Evolutionary conservation across 1,140 invertebrate species (phyloP).

Genomic region (Muscidifurax raptorellus): DNA sequence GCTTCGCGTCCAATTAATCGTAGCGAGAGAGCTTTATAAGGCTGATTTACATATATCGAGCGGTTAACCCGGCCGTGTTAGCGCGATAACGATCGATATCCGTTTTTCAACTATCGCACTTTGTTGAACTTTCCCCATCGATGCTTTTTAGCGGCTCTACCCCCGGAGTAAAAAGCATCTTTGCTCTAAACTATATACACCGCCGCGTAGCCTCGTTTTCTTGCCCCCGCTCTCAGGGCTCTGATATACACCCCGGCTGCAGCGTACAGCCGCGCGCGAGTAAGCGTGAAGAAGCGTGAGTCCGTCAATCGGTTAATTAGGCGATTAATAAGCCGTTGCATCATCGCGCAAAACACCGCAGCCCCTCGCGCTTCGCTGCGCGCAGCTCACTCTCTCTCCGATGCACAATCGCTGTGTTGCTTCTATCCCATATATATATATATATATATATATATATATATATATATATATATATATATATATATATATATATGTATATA

Average conservation of each 20-base stretch:
- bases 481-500: not conserved
- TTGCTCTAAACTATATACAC: not conserved
- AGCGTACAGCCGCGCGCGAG: no score
- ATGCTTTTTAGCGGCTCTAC: not conserved
- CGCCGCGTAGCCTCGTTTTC: not conserved
- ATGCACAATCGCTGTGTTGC: not conserved
- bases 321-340: conserved; percentile 56
- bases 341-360: not conserved
- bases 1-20: conserved; percentile 54
- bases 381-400: no score
- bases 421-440: no score
- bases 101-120: no score
- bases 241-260: not conserved
- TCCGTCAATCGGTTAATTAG: conserved; percentile 48
- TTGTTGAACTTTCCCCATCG: not conserved
- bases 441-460: no score
- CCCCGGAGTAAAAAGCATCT: not conserved
- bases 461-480: not conserved
- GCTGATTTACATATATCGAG: not conserved
- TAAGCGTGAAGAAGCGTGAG: conserved; percentile 51
- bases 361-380: not conserved
- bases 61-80: not conserved
- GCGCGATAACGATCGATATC: no score
- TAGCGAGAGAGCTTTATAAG: not conserved
- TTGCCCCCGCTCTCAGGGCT: not conserved